phyloP scores from a whole-genome alignment of 2,888 invertebrate genomes.

The Gonocerus acuteangulatus region DNA sequence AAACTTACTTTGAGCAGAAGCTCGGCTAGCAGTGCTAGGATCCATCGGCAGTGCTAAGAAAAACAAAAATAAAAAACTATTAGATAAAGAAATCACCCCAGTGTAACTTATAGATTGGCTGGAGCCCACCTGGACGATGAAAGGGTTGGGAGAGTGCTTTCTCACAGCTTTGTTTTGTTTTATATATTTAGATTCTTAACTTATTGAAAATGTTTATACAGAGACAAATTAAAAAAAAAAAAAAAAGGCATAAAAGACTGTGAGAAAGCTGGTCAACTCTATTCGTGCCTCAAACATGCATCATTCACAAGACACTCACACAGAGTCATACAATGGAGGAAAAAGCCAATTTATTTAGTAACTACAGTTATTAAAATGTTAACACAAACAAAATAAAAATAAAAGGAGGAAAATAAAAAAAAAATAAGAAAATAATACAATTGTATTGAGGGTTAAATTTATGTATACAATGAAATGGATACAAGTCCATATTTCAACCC shows the following conservation, averaged over 20 bases:
- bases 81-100: constrained; percentile 14
- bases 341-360: constrained; percentile 8
- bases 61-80: constrained; percentile 17
- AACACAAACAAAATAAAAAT: not conserved
- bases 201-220: too few relatives aligned
- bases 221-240: too few relatives aligned
- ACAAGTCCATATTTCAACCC: too few relatives aligned
- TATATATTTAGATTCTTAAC: not conserved
- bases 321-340: constrained; percentile 19
- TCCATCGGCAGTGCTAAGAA: constrained; percentile 33
- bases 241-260: too few relatives aligned
- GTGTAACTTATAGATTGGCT: constrained; percentile 19
- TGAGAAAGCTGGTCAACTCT: constrained; percentile 25
- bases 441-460: not conserved
- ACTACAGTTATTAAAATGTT: not conserved
- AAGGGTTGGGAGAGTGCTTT: constrained; percentile 32
- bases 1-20: constrained; percentile 29
- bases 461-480: not conserved
- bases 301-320: constrained; percentile 1
- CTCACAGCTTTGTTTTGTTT: constrained; percentile 29
- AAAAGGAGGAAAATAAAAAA: not conserved
- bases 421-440: not conserved
- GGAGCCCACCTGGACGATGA: constrained; percentile 35
- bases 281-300: constrained; percentile 17
- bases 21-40: constrained; percentile 45